Percentiles rank a stretch among this genome's conserved stretches.
Conservation (phyloP, 2,888 invertebrate species). For the Pomacea canaliculata region DNA sequence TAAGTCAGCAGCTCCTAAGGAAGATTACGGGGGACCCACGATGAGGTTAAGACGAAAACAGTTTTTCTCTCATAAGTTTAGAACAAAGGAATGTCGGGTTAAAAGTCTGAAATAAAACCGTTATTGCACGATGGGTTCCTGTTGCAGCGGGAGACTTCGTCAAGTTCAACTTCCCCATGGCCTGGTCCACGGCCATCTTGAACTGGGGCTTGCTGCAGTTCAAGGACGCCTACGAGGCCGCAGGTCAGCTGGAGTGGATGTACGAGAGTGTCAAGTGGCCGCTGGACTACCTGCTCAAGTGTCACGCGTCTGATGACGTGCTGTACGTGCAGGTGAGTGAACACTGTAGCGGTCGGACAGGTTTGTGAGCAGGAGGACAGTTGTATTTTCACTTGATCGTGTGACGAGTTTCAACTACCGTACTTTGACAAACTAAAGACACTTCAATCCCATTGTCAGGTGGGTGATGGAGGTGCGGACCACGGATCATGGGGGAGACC, state of each 20-base stretch:
- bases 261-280: conserved; percentile 73
- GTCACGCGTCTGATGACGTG: conserved; percentile 57
- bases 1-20: no score
- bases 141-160: conserved; percentile 57
- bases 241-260: conserved; percentile 50
- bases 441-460: conserved; percentile 31
- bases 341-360: background rate
- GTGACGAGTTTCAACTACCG: no score
- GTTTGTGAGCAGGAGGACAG: no score
- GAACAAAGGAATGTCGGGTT: no score
- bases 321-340: conserved; percentile 69
- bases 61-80: no score
- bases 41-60: background rate
- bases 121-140: background rate
- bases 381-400: no score
- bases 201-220: conserved; percentile 56
- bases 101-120: no score
- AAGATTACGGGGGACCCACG: background rate
- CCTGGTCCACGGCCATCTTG: conserved; percentile 49
- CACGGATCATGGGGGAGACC: conserved; percentile 76
- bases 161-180: conserved; percentile 62
- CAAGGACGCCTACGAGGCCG: conserved; percentile 47
- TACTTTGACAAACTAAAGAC: no score
- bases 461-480: conserved; percentile 71
- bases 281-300: conserved; percentile 76